Base-by-base conservation (phyloP, 2,888 invertebrate genomes). In the Cerceris rybyensis region DNA sequence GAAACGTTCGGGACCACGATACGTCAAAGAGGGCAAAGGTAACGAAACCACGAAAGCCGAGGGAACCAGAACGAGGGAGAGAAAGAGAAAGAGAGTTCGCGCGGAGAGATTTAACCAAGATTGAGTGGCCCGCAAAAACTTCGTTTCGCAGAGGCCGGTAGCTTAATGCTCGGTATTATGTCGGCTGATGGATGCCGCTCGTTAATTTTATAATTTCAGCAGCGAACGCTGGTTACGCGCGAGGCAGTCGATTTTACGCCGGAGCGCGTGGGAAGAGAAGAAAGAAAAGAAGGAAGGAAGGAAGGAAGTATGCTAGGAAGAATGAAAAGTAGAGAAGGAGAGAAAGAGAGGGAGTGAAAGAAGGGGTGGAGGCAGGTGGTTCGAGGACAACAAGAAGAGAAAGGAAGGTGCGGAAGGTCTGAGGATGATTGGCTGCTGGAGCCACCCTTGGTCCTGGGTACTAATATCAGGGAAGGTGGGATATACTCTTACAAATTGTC, bases 401-500 rank as follows among this genome's bases (percentile, higher is more conserved):
- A 63, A 69, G 70, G 63, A 68, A 85, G 75, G 76, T 64, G 72
- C 65, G 74, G 73, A 70, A 85, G 83, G 80, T 77, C 77, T 80
- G 82, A 72, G 82, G 87, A 88, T 86, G 87, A 88, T 87, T 86
- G 87, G 83, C 87, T 82, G 63, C 67, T 72, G 78, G 78, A 82
- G 79, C 78, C 75, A 78, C 76, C 82, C 70, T 64, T 70, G 60
- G 74, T 68, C 76, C 71, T 71, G 73, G 84, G 85, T 82, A 85
- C 86, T 88, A 89, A 89, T 89, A 89, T 89, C 86, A 83, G 86
- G 83, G 82, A 82, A 82, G 87, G 85, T 84, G 82, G 85, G 89
- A 89, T 90, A 91, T 89, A 90, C 91, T 89, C 90, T 91, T 91
- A 91, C 91, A 92, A 92, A 91, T 91, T 91, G 90, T 90, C 88